These are phyloP conservation scores for Eulemur mongoz DNA, from an alignment of 2,797 vertebrate genomes.

Conservation along the genomic window DNA sequence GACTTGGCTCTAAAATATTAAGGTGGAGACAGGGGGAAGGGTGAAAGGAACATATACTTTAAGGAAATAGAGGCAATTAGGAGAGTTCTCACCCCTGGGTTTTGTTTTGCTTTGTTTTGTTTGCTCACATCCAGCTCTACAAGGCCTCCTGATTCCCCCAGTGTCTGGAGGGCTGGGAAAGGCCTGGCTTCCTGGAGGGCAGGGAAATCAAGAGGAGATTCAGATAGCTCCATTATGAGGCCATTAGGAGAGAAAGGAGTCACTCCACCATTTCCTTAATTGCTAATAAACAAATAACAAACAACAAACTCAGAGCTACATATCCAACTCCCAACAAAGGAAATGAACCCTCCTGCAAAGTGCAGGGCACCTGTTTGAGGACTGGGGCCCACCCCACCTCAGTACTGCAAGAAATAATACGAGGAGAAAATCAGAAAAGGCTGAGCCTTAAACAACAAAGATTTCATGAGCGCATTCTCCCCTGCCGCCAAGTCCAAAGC, in stretches of 20 bases:
- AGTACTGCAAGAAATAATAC: background rate
- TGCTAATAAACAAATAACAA: background rate
- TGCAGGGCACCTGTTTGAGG: no score
- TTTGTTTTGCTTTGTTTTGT: background rate
- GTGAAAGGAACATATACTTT: slow-evolving; percentile 10
- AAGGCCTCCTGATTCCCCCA: background rate
- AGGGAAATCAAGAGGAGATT: background rate
- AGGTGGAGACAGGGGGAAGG: background rate
- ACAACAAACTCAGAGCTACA: background rate
- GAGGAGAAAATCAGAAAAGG: background rate
- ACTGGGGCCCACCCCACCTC: background rate
- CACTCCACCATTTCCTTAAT: background rate
- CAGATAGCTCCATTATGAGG: background rate
- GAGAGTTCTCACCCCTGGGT: background rate
- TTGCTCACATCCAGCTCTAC: background rate
- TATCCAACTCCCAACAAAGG: no score
- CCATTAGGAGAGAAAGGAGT: background rate
- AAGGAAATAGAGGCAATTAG: slow-evolving; percentile 15
- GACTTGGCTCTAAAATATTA: slow-evolving; percentile 14
- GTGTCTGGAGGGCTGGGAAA: background rate
- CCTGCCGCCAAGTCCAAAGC: background rate
- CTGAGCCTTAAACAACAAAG: background rate
- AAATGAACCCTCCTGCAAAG: background rate
- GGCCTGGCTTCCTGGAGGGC: background rate
- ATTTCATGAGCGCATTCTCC: background rate